phyloP scores from a whole-genome alignment of 2,888 invertebrate genomes.

The Drosophila mimica region DNA sequence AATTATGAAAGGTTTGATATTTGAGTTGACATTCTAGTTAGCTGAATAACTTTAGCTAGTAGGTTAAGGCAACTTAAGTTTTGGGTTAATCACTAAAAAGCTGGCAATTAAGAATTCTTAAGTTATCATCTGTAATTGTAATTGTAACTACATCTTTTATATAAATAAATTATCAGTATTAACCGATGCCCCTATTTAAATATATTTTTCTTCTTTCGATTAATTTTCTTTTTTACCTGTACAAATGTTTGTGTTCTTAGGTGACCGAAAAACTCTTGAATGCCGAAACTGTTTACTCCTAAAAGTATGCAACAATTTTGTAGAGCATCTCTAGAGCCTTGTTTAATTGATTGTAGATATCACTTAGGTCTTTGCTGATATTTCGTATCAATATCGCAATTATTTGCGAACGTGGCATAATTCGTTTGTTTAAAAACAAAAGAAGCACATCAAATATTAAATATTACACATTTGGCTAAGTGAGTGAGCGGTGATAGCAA shows the following conservation, averaged over 20 bases:
- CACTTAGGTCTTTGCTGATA: neutral
- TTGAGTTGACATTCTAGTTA: neutral
- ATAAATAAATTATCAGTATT: neutral
- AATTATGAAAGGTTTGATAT: neutral
- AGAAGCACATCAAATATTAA: conserved; percentile 41
- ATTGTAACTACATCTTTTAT: no score
- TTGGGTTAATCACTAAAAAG: no score
- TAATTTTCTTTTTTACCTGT: neutral
- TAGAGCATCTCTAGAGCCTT: neutral
- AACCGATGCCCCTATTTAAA: neutral
- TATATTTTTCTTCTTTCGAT: neutral
- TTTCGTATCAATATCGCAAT: conserved; percentile 4
- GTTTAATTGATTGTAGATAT: neutral
- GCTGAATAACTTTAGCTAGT: neutral
- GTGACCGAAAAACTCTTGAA: neutral
- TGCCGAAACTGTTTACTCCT: neutral
- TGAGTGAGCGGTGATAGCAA: conserved; percentile 47
- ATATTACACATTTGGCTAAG: conserved; percentile 51
- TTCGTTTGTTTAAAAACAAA: conserved; percentile 1
- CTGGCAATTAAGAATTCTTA: neutral
- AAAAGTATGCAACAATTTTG: neutral
- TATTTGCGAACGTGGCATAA: conserved; percentile 7
- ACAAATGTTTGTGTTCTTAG: neutral
- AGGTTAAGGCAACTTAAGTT: neutral
- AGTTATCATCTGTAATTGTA: neutral